These are phyloP conservation scores for Hydra vulgaris DNA, from an alignment of 30 jellyfish, hydroid and myxozoan species.

Conservation along the genomic window DNA sequence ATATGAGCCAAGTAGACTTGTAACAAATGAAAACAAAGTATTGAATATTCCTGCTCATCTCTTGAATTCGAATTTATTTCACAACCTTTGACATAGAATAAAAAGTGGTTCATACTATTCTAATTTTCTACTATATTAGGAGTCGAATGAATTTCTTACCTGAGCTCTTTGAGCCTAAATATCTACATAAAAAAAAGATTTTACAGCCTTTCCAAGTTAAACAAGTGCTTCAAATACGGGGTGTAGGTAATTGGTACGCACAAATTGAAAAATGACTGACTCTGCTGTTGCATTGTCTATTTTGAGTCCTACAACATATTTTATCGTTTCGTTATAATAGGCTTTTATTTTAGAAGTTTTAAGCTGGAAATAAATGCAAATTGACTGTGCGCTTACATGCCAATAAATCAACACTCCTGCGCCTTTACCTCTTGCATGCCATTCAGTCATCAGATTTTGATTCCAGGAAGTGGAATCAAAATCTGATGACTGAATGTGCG, in stretches of 20 bases:
- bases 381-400: background rate
- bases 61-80: background rate
- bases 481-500: too few species aligned
- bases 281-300: background rate
- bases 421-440: background rate
- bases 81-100: background rate
- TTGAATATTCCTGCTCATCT: background rate
- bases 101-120: background rate
- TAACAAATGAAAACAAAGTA: background rate
- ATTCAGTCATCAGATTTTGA: slow-evolving; percentile 2
- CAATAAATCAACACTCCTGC: background rate
- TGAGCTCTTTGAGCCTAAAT: background rate
- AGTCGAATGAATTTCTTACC: background rate
- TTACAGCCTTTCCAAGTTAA: background rate
- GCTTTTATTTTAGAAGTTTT: background rate
- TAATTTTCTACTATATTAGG: background rate
- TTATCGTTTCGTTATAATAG: background rate
- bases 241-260: background rate
- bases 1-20: background rate
- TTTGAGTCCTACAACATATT: background rate
- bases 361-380: background rate
- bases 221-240: background rate
- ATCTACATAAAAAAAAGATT: background rate
- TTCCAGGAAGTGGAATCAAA: too few species aligned
- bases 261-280: background rate